Base-by-base conservation (phyloP, 1,140 invertebrate genomes). In the Bradynema listronoti region DNA sequence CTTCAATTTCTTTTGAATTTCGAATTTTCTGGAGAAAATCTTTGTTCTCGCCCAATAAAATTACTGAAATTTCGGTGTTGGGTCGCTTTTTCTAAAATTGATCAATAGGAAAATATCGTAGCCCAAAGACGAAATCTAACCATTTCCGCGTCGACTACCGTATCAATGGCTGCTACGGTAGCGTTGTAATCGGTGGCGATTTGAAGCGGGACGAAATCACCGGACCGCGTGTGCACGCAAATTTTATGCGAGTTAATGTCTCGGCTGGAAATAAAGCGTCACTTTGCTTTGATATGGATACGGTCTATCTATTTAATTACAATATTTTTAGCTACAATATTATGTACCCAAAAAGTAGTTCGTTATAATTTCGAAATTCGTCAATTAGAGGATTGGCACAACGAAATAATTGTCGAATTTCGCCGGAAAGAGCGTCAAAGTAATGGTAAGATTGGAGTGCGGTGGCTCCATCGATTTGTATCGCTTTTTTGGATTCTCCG, bases 221-320 rank as follows among this genome's bases (percentile, higher is more conserved):
- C 60, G 29, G 63, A n/a, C 19, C 60, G 22, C 32, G 60, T 62
- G 19, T 62, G 60, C 22, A 62, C 63, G 34, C 60, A 62, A n/a
- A 62, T 6, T 54, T 64, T 62, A 14, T 51, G 61, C 19, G 45
- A 51, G 16, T 50, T 22, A 16, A 51, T 29, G 50, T 58, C 30
- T 30, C 56, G 57, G 4, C 7, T 11, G 60, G 16, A 16, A 63
- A 54, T 49, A 61, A 33, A 19, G 22, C 56, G 58, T 22, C 24
- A 61, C 4, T 29, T 46, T 5, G n/a, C 42, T 39, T 29, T n/a
- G 14, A 29, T 32, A 19, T 11, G 6, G 25, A 22, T 11, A 57
- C 50, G 16, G 25, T 33, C 19, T 6, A 33, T 2, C 29, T 16
- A 55, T 50, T 5, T 50, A n/a, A 24, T 27, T 1, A 24, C 19